These are phyloP conservation scores for Osmerus eperlanus DNA, from an alignment of 2,113 vertebrate species.

Conservation along the genomic window DNA sequence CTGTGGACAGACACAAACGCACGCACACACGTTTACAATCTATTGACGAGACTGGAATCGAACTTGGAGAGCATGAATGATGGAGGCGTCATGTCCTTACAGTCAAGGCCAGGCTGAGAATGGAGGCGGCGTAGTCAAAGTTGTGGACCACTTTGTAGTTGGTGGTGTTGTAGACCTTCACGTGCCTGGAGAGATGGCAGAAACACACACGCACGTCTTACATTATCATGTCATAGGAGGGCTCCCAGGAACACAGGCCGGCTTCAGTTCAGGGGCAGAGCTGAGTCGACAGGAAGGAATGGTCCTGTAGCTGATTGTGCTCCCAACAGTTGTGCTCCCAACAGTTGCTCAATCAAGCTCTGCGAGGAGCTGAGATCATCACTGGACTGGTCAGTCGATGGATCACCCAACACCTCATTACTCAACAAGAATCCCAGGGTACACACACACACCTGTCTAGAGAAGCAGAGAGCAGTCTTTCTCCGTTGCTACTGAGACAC, in stretches of 20 bases:
- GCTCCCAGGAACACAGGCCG: not conserved
- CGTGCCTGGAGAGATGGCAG: slow-evolving; percentile 77
- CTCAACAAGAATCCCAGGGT: not conserved
- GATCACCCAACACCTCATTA: not conserved
- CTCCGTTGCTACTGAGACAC: slow-evolving; percentile 85
- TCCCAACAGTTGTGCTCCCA: too few species aligned
- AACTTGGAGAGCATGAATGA: not conserved
- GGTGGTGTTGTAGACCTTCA: slow-evolving; percentile 94
- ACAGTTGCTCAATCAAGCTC: too few species aligned
- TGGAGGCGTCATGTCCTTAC: slow-evolving; percentile 71
- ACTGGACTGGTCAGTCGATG: not conserved
- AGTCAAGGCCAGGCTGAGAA: slow-evolving; percentile 89
- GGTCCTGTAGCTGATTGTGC: too few species aligned
- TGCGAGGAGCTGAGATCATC: not conserved
- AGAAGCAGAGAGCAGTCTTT: slow-evolving; percentile 89
- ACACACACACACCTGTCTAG: slow-evolving; percentile 80
- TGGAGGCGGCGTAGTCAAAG: slow-evolving; percentile 88
- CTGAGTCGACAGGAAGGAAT: too few species aligned
- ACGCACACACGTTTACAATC: not conserved
- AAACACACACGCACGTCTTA: not conserved
- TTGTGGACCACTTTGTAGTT: slow-evolving; percentile 95
- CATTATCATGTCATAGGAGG: not conserved
- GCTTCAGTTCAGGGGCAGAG: not conserved
- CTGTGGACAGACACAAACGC: slow-evolving; percentile 59
- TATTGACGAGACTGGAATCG: not conserved